These are phyloP conservation scores for Nasonia oneida DNA, from an alignment of 2,888 invertebrate genomes.

Conservation along the genomic window DNA sequence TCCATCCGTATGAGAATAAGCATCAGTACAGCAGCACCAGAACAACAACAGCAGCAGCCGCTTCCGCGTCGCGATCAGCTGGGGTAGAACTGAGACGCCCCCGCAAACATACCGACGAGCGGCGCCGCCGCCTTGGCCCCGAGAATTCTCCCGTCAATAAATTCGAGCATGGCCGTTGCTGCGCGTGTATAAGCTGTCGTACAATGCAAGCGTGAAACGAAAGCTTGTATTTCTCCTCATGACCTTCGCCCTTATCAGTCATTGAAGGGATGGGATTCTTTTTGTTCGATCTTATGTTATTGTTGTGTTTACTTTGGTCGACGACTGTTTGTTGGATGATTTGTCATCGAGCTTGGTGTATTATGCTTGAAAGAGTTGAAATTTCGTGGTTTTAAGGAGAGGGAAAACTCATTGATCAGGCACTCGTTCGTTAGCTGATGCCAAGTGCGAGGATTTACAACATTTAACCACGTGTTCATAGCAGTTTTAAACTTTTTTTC, in stretches of 20 bases:
- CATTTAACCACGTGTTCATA: background rate
- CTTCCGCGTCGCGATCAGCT: constrained; percentile 6
- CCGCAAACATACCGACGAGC: background rate
- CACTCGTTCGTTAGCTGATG: background rate
- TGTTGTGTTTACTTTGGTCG: too few relatives aligned
- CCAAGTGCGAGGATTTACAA: background rate
- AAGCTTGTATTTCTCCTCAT: background rate
- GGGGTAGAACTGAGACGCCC: constrained; percentile 9
- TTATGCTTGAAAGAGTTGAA: background rate
- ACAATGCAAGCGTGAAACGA: background rate
- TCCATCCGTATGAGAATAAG: background rate
- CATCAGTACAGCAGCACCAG: background rate
- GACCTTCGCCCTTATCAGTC: too few relatives aligned
- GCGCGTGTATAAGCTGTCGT: background rate
- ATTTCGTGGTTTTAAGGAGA: background rate
- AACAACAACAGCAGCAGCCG: background rate
- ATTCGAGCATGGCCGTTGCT: constrained; percentile 73
- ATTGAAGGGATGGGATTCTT: background rate
- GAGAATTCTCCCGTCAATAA: constrained; percentile 73
- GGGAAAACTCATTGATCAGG: too few relatives aligned
- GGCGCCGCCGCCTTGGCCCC: background rate
- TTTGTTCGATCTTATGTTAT: too few relatives aligned
- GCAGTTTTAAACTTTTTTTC: background rate
- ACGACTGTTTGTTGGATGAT: too few relatives aligned
- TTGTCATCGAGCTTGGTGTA: too few relatives aligned